Base-by-base conservation (phyloP, 2,888 invertebrate genomes). In the Perithous albicinctus region DNA sequence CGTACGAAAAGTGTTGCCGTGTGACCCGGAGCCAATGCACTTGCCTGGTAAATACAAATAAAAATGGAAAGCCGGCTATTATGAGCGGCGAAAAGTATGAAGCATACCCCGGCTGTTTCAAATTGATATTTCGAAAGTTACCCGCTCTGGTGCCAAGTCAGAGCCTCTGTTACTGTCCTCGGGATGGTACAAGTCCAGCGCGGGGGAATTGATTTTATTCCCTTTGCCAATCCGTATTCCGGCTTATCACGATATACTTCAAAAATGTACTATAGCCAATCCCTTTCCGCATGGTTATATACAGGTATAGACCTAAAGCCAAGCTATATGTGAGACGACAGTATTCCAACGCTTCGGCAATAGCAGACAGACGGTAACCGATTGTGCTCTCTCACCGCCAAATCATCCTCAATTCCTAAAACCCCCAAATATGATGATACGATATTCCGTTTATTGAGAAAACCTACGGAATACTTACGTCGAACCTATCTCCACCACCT, bases 51-150 rank as follows among this genome's bases (percentile, higher is more conserved):
- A 91, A 91, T 90, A 89, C 87, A 92, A 91, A 91, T 92, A 91
- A 91, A 92, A 91, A 92, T 92, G 90, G 91, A 92, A 92, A 92
- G 92, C 92, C 88, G 91, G 88, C 90, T 89, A 92, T 92, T 89
- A 92, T 91, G 87, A 89, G 85, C 82, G 88, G 84, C 88, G 90
- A 86, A 91, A 92, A 92, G 92, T 87, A 90, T 92, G 92, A 92
- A 89, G 89, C 90, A 91, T 91, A 90, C 86, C 89, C 89, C 73
- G 86, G 86, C 87, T 89, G 89, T 89, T 89, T 88, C 89, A 89
- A 91, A 90, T 91, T 91, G 91, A 90, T 91, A 90, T 90, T 90
- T 91, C 86, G 83, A 86, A 88, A 90, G 81, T 80, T 64, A 64
- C 66, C 75, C 74, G 48, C 61, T 78, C 66, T 15, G 23, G 1